These are phyloP conservation scores for Leptinotarsa undecemlineata DNA, from an alignment of 1,140 invertebrate genomes.

Conservation along the genomic window DNA sequence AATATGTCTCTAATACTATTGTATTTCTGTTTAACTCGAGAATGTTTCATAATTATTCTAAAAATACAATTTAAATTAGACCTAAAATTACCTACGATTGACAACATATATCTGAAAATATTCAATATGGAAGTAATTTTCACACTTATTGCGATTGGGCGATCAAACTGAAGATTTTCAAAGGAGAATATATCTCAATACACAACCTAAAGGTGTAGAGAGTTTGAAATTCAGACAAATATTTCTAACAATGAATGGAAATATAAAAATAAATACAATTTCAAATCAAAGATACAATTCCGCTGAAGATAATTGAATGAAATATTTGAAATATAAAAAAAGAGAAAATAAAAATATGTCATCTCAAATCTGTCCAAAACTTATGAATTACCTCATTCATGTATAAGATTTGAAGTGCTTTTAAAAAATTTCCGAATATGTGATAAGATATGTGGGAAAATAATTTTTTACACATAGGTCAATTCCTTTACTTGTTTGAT, in stretches of 20 bases:
- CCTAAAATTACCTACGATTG: conserved; percentile 31
- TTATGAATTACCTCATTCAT: too few species aligned
- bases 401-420: too few species aligned
- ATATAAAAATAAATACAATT: neutral
- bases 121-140: conserved; percentile 20
- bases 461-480: too few species aligned
- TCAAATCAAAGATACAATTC: conserved; percentile 3
- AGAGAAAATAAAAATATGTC: neutral
- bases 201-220: conserved; percentile 37
- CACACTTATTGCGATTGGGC: conserved; percentile 48
- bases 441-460: too few species aligned
- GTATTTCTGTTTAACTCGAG: conserved; percentile 28
- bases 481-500: too few species aligned
- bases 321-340: neutral
- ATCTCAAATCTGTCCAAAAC: neutral
- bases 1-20: too few species aligned
- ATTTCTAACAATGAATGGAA: neutral
- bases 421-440: too few species aligned
- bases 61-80: conserved; percentile 31
- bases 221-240: neutral
- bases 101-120: conserved; percentile 18
- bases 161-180: conserved; percentile 33
- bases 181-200: conserved; percentile 20
- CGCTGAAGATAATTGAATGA: neutral
- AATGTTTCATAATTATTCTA: conserved; percentile 9